Conservation (phyloP, 1,140 invertebrate species). For the Colletes latitarsis region DNA sequence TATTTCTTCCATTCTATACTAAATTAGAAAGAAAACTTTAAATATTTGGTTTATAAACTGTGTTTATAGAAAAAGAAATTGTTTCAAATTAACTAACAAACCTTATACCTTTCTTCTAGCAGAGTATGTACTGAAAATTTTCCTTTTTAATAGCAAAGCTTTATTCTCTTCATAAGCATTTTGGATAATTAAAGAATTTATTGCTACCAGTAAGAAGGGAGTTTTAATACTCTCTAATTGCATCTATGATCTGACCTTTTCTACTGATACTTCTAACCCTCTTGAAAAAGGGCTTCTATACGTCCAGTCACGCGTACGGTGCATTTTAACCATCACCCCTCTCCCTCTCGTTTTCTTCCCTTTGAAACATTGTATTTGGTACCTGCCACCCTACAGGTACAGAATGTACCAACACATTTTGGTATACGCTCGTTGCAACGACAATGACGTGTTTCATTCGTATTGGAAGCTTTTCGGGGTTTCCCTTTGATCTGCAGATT, state of each 20-base stretch:
- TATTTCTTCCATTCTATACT: not conserved
- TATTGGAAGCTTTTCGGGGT: conserved; percentile 47
- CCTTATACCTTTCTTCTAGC: not conserved
- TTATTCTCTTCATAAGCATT: not conserved
- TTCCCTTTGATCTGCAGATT: conserved; percentile 76
- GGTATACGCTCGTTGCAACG: conserved; percentile 56
- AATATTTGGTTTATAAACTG: not conserved
- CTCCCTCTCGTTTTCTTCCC: conserved; percentile 59
- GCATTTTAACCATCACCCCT: conserved; percentile 63
- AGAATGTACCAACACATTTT: conserved; percentile 54
- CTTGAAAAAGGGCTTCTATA: conserved; percentile 39
- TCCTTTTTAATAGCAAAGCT: not conserved
- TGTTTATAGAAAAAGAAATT: not conserved
- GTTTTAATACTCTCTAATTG: conserved; percentile 77
- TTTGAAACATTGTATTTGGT: conserved; percentile 77
- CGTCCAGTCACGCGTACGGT: conserved; percentile 72
- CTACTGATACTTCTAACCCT: conserved; percentile 56
- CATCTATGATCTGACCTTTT: conserved; percentile 68
- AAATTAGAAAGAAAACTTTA: not conserved
- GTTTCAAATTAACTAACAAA: not conserved
- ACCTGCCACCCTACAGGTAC: conserved; percentile 77
- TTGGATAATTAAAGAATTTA: conserved; percentile 19
- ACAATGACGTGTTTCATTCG: conserved; percentile 68
- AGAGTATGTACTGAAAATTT: not conserved
- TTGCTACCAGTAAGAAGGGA: conserved; percentile 11